Conservation (phyloP, 2,113 vertebrate species). For the Lathamus discolor region DNA sequence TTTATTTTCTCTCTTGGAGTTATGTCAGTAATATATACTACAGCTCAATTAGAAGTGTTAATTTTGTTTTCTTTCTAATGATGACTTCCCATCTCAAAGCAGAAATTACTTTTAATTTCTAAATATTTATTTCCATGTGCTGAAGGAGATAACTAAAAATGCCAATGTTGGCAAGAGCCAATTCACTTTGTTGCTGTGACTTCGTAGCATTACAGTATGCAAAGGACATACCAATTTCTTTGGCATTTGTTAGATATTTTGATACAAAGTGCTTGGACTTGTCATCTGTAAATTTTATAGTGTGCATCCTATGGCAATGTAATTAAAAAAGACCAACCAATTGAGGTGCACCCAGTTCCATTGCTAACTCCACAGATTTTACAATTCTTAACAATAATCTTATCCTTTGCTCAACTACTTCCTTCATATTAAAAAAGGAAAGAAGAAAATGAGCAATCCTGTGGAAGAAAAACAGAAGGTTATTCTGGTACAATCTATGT, state of each 20-base stretch:
- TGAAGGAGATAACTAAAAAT: not conserved
- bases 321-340: not conserved
- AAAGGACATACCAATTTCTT: not conserved
- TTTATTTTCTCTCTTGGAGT: not conserved
- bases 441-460: not conserved
- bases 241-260: not conserved
- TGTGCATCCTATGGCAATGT: not conserved
- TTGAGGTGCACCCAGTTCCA: fast-evolving
- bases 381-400: not conserved
- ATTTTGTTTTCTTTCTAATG: not conserved
- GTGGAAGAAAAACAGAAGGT: not conserved
- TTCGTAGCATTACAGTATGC: not conserved
- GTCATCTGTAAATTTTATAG: not conserved
- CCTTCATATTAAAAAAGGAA: not conserved
- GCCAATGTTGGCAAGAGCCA: not conserved
- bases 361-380: not conserved
- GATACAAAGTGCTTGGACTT: not conserved
- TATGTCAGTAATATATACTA: not conserved
- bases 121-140: not conserved
- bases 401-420: not conserved
- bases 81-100: not conserved
- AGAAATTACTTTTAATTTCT: not conserved
- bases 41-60: not conserved
- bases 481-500: not conserved
- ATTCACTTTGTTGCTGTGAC: not conserved